phyloP scores from a whole-genome alignment of 2,888 invertebrate species.

The Chouioia cunea region DNA sequence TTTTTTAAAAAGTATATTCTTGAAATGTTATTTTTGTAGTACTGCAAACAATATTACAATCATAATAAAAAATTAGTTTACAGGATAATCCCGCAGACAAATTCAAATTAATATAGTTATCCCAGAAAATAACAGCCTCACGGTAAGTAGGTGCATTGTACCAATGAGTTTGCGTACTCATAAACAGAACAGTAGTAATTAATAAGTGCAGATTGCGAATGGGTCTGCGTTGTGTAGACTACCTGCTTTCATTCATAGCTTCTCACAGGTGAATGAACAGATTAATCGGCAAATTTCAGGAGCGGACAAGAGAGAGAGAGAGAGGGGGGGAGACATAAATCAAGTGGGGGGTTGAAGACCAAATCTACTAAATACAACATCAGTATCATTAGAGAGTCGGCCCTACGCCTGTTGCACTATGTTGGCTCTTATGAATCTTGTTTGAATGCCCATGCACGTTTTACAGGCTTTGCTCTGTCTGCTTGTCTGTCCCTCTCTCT shows the following conservation, averaged over 20 bases:
- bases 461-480: conserved; percentile 36
- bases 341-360: neutral
- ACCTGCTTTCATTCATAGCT: conserved; percentile 8
- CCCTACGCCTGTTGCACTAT: conserved; percentile 37
- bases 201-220: conserved; percentile 22
- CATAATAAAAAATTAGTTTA: too few relatives aligned
- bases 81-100: too few relatives aligned
- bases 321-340: conserved; percentile 15
- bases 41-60: too few relatives aligned
- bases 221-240: neutral
- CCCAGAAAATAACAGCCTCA: neutral
- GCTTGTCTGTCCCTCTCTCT: too few relatives aligned
- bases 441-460: conserved; percentile 39
- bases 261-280: conserved; percentile 11
- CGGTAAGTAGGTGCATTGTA: conserved; percentile 19
- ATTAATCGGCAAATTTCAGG: conserved; percentile 46
- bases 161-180: conserved; percentile 34
- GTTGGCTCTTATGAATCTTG: conserved; percentile 38
- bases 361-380: conserved; percentile 34
- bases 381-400: conserved; percentile 39
- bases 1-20: neutral
- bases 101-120: too few relatives aligned
- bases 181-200: conserved; percentile 31
- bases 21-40: neutral
- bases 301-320: neutral